These are phyloP conservation scores for Zosterops japonicus DNA, from an alignment of 2,113 vertebrate species.

Conservation along the genomic window DNA sequence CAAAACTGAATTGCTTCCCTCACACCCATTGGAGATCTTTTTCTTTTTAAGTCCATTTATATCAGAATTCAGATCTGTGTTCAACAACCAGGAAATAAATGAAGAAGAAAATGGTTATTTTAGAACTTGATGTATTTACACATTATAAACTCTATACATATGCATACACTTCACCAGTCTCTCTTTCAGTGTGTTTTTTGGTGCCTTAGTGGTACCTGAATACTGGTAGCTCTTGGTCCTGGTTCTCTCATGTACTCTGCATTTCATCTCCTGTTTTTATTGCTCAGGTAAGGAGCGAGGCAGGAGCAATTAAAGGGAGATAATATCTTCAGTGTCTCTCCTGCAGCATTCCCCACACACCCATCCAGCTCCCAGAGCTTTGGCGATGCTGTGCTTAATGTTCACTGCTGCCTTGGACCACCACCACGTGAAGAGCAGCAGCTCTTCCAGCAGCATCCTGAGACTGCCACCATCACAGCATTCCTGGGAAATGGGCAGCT, in stretches of 20 bases:
- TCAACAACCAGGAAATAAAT: not conserved
- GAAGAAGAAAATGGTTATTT: not conserved
- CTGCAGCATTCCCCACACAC: not conserved
- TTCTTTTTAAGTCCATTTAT: not conserved
- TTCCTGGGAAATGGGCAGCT: not conserved
- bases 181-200: not conserved
- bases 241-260: rapidly evolving
- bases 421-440: not conserved
- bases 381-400: not conserved
- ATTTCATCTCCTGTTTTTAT: not conserved
- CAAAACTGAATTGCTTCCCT: not conserved
- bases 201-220: not conserved
- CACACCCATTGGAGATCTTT: rapidly evolving
- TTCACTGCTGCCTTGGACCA: not conserved
- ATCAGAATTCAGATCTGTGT: not conserved
- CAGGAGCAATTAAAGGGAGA: not conserved
- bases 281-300: not conserved
- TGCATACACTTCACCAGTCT: not conserved
- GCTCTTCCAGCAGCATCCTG: not conserved
- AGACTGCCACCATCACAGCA: rapidly evolving
- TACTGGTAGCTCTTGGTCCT: not conserved
- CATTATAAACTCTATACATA: not conserved
- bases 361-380: not conserved
- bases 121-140: not conserved
- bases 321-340: not conserved